Conservation (phyloP, 1,140 invertebrate genomes). For the Pseudomyrmex dendroicus region DNA sequence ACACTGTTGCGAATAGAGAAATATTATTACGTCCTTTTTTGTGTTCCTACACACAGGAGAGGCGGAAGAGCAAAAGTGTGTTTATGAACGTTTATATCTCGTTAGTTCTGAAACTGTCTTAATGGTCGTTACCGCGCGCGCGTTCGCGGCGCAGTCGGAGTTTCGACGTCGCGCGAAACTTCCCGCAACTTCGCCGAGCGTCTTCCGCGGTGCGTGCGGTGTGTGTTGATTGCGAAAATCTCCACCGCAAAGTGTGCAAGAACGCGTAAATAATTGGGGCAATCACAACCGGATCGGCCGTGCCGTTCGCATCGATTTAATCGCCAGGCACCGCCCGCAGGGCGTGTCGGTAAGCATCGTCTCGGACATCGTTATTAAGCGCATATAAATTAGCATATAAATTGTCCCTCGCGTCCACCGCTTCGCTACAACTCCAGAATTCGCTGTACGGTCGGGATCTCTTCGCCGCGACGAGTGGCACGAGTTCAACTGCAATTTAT, state of each 20-base stretch:
- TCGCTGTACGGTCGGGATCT: conserved; percentile 24
- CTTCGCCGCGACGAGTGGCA: conserved; percentile 25
- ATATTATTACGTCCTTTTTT: too few species aligned
- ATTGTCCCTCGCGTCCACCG: conserved; percentile 79
- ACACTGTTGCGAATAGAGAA: conserved; percentile 7
- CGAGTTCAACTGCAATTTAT: conserved; percentile 37
- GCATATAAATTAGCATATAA: conserved; percentile 86
- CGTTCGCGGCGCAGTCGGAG: too few species aligned
- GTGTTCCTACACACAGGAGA: too few species aligned
- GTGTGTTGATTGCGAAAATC: background rate
- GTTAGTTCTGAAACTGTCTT: too few species aligned
- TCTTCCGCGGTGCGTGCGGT: too few species aligned
- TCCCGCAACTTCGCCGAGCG: too few species aligned
- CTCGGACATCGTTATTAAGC: conserved; percentile 85
- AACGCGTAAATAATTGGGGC: conserved; percentile 59
- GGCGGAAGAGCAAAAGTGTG: too few species aligned
- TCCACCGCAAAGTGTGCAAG: conserved; percentile 46
- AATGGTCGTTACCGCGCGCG: too few species aligned
- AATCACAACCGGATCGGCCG: conserved; percentile 60
- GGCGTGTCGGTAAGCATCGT: conserved; percentile 84
- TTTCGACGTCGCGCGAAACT: too few species aligned
- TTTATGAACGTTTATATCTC: too few species aligned
- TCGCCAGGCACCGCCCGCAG: conserved; percentile 77
- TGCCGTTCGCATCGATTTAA: conserved; percentile 75
- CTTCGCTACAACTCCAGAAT: conserved; percentile 49